A percentile compares a stretch with the other conserved stretches of the same genome.
Conservation (phyloP, 2,797 vertebrate genomes). For the Sebastes reedi region DNA sequence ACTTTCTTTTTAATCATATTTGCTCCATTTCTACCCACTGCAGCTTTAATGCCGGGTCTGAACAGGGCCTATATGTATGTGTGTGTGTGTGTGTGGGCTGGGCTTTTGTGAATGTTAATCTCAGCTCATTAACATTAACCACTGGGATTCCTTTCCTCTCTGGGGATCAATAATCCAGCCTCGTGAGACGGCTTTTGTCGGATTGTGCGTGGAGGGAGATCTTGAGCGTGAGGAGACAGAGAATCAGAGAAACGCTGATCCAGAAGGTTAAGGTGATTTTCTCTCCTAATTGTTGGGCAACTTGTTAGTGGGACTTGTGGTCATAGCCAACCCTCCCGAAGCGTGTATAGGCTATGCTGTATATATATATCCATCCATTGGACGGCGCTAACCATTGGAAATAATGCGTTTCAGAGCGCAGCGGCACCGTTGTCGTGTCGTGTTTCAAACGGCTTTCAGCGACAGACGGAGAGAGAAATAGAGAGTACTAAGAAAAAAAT, state of each 20-base stretch:
- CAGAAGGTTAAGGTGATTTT: slow-evolving; percentile 20
- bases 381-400: no score
- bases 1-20: no score
- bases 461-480: no score
- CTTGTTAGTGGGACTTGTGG: neutral
- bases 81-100: neutral
- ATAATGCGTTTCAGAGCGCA: no score
- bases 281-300: slow-evolving; percentile 4
- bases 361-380: no score
- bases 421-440: no score
- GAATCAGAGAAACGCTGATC: slow-evolving; percentile 31
- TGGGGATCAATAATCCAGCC: slow-evolving; percentile 66
- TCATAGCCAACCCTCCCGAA: no score
- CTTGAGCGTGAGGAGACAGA: slow-evolving; percentile 35
- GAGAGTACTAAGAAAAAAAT: no score
- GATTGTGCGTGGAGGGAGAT: slow-evolving; percentile 48
- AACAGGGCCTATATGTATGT: neutral
- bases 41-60: no score
- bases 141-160: slow-evolving; percentile 47
- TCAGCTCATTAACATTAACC: slow-evolving; percentile 64
- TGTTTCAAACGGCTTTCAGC: no score
- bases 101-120: slow-evolving; percentile 53
- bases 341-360: no score
- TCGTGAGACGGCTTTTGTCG: slow-evolving; percentile 62
- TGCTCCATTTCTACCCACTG: no score